Conservation (phyloP, 1,140 invertebrate genomes). For the Laupala kohalensis region DNA sequence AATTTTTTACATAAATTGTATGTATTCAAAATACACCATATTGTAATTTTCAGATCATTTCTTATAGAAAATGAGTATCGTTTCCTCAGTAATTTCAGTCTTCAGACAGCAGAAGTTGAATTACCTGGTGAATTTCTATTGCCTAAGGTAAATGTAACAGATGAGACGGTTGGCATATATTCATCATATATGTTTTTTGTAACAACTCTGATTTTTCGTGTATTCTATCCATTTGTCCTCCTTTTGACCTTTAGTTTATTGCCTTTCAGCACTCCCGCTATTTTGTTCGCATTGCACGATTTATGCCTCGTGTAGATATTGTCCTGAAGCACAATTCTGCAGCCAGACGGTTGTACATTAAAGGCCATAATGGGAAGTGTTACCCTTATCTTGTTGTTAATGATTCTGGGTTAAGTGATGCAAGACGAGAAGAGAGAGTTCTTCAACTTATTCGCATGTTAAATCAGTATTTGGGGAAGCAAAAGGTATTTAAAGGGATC, state of each 20-base stretch:
- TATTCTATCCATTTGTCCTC: too few species aligned
- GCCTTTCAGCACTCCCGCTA: conserved; percentile 60
- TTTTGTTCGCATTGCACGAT: conserved; percentile 82
- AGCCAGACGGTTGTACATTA: conserved; percentile 79
- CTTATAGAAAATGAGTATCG: conserved; percentile 93
- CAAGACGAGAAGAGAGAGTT: conserved; percentile 81
- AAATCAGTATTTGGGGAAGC: conserved; percentile 87
- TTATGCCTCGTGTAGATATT: conserved; percentile 93
- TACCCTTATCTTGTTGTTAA: conserved; percentile 94
- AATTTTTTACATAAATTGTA: neutral
- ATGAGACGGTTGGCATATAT: too few species aligned
- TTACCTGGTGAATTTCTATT: conserved; percentile 90
- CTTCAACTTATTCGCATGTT: conserved; percentile 86
- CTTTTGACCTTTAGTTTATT: too few species aligned
- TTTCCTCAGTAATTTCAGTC: conserved; percentile 88
- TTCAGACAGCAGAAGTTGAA: conserved; percentile 92
- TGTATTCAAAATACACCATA: conserved; percentile 2
- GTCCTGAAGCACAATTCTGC: conserved; percentile 94
- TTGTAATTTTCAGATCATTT: conserved; percentile 54
- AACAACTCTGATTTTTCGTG: too few species aligned
- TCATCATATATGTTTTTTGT: too few species aligned
- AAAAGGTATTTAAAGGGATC: too few species aligned
- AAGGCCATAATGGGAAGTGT: conserved; percentile 90
- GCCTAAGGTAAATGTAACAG: conserved; percentile 73
- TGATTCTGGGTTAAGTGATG: conserved; percentile 85